Base-by-base conservation (phyloP, 2,888 invertebrate genomes). In the Aelia acuminata region DNA sequence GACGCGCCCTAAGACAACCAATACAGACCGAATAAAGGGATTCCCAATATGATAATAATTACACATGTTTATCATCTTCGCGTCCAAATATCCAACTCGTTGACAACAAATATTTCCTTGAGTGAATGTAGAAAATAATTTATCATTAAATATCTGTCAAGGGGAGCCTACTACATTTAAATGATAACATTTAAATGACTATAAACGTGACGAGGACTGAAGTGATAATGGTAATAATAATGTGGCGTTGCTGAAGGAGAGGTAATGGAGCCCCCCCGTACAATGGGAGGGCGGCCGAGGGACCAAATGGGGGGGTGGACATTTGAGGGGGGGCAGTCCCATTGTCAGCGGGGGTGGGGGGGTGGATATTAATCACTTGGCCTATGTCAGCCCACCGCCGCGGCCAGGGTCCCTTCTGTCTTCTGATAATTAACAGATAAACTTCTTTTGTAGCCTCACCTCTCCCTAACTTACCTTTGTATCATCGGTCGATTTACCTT, bases 391-490 rank as follows among this genome's bases (percentile, higher is more conserved):
- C 63, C 18, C 63, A 18, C 13, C 4, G 3, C 15, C 26, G 4
- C 26, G 0, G 26, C 3, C 18, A 1, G 3, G 35, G 31, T 1
- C 63, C 20, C 63, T 70, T 70, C 63, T 35, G 63, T 70, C 63
- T 70, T 70, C 63, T 70, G 18, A 70, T 70, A 70, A 70, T 70
- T 70, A 70, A 70, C 63, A 70, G 63, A 70, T 70, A 70, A 70
- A 70, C 63, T 70, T 70, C 63, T 70, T 70, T 70, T 70, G 63
- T 70, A 31, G 2, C 57, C 3, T 0, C n/a, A 8, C 20, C 63
- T 35, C 63, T 1, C 18, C 7, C 35, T 20, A 35, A 20, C 63
- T 70, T 35, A 70, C 63, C 63, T 70, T 35, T 70, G 63, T 70
- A 70, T 70, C 18, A 70, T 70, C 35, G 35, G 63, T 70, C 63